Conservation (phyloP, 2,797 vertebrate genomes). For the Urophycis tenuis region DNA sequence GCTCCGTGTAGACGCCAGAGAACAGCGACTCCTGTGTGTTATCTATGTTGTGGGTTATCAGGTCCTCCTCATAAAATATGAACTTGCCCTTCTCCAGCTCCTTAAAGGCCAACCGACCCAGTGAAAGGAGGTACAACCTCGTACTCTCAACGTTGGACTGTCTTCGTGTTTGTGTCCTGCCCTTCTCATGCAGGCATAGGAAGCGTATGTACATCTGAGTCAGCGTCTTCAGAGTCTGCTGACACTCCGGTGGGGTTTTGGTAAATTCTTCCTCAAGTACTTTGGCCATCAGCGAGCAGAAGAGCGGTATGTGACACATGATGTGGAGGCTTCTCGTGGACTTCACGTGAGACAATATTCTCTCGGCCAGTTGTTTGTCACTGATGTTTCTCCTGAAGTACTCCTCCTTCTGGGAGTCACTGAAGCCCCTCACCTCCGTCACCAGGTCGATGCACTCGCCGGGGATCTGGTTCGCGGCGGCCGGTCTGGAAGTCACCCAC, state of each 20-base stretch:
- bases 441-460: conserved; percentile 42
- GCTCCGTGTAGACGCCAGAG: conserved; percentile 61
- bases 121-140: conserved; percentile 38
- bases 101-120: conserved; percentile 58
- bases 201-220: conserved; percentile 64
- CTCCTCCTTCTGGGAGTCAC: conserved; percentile 57
- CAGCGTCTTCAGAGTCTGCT: conserved; percentile 53
- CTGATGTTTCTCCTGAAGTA: conserved; percentile 55
- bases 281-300: conserved; percentile 55
- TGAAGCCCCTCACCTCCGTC: conserved; percentile 62
- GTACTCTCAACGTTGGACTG: conserved; percentile 20
- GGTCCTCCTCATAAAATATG: conserved; percentile 60
- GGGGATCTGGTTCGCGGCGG: conserved; percentile 52
- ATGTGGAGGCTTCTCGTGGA: conserved; percentile 60
- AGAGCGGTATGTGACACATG: conserved; percentile 67
- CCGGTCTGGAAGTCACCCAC: conserved; percentile 63
- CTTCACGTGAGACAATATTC: conserved; percentile 52
- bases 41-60: conserved; percentile 41
- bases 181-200: conserved; percentile 38
- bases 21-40: conserved; percentile 45
- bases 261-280: conserved; percentile 49
- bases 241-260: not conserved
- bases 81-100: conserved; percentile 52
- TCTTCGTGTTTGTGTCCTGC: conserved; percentile 29
- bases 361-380: conserved; percentile 34